Evolutionary conservation across 2,888 invertebrate species (phyloP).

Genomic region (Drosophila putrida): DNA sequence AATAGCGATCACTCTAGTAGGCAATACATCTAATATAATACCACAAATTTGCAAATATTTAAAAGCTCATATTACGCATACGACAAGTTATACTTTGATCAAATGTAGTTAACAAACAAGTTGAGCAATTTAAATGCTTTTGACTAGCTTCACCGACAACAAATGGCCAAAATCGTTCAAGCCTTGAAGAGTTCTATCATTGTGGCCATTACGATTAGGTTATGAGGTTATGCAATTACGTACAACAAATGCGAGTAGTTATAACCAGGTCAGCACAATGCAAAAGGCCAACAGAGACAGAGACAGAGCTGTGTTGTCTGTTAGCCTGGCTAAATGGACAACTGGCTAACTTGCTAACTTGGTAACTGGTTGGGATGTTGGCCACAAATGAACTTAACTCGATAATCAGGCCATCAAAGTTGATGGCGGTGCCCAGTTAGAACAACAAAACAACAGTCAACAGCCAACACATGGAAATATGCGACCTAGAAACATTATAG

Average conservation of each 20-base stretch:
- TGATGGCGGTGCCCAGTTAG: constrained; percentile 44
- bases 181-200: constrained; percentile 3
- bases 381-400: constrained; percentile 65
- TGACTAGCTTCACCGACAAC: neutral
- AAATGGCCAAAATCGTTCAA: neutral
- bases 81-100: neutral
- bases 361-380: constrained; percentile 2
- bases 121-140: neutral
- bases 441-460: constrained; percentile 12
- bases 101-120: neutral
- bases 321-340: neutral
- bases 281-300: neutral
- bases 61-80: constrained; percentile 12
- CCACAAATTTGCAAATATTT: constrained; percentile 3
- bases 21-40: neutral
- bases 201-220: constrained; percentile 3
- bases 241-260: constrained; percentile 3
- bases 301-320: constrained; percentile 1
- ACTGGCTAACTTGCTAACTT: too few species aligned
- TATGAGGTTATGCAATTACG: constrained; percentile 19
- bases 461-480: constrained; percentile 4
- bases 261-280: constrained; percentile 11
- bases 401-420: constrained; percentile 69
- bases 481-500: constrained; percentile 11
- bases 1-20: constrained; percentile 8